A percentile compares a stretch with the other conserved stretches of the same genome.
Evolutionary conservation across 2,888 invertebrate species (phyloP).

Genomic region (Sycophila texana): DNA sequence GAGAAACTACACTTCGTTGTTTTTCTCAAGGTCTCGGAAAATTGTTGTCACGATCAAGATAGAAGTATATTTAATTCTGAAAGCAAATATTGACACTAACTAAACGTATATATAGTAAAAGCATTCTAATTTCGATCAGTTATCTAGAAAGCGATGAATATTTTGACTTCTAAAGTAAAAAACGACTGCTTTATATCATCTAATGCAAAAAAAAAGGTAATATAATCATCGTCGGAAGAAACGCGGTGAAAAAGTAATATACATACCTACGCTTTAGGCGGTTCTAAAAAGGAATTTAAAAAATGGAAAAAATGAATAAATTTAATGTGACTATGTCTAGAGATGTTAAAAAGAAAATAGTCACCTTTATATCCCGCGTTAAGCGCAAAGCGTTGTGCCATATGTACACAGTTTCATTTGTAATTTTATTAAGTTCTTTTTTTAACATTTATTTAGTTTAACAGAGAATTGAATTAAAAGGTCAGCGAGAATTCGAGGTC

Average conservation of each 20-base stretch:
- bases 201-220: conserved; percentile 7
- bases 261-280: conserved; percentile 42
- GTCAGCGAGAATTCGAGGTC: conserved; percentile 23
- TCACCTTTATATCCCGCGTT: conserved; percentile 50
- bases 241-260: conserved; percentile 34
- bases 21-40: conserved; percentile 23
- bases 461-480: conserved; percentile 36
- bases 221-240: neutral
- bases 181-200: neutral
- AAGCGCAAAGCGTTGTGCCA: conserved; percentile 53
- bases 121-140: neutral
- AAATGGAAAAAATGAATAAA: conserved; percentile 7
- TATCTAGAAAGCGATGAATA: conserved; percentile 9
- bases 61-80: neutral
- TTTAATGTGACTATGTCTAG: conserved; percentile 34
- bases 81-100: neutral
- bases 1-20: conserved; percentile 4
- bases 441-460: conserved; percentile 45
- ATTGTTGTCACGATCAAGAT: conserved; percentile 21
- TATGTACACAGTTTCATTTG: conserved; percentile 47
- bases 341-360: conserved; percentile 33
- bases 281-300: conserved; percentile 5
- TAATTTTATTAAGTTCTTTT: conserved; percentile 20
- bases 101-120: neutral
- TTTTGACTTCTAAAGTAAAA: neutral